Evolutionary conservation across 1,140 invertebrate species (phyloP).

Genomic region (Penaeus chinensis): DNA sequence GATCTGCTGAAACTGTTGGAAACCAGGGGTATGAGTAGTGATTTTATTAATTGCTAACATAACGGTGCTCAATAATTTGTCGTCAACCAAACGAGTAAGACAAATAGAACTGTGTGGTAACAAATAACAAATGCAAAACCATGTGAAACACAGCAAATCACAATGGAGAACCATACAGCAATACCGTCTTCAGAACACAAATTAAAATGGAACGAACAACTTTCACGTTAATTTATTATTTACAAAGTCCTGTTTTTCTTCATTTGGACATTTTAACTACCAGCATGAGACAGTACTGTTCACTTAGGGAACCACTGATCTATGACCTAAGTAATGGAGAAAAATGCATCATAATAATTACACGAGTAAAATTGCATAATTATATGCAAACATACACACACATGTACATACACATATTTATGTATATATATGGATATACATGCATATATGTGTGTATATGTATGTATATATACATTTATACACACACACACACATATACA

Average conservation of each 20-base stretch:
- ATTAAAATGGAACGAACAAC: too few species aligned
- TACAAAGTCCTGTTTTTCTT: background rate
- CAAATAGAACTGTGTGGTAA: background rate
- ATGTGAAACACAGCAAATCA: too few species aligned
- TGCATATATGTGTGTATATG: constrained; percentile 1
- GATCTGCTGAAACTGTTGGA: background rate
- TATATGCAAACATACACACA: constrained; percentile 6
- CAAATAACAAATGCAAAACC: too few species aligned
- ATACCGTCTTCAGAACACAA: too few species aligned
- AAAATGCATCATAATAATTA: too few species aligned
- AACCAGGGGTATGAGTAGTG: background rate
- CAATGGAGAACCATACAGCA: too few species aligned
- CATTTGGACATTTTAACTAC: background rate
- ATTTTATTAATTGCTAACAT: background rate
- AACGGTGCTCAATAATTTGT: background rate
- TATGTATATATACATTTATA: background rate
- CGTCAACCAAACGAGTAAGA: background rate
- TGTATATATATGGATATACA: constrained; percentile 2
- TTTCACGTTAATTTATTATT: background rate
- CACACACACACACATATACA: constrained; percentile 11
- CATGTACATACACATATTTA: background rate
- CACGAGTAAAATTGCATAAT: too few species aligned
- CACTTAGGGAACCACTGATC: background rate
- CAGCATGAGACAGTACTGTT: background rate
- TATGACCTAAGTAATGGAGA: background rate